Base-by-base conservation (phyloP, 2,797 vertebrate species). In the Lagodon rhomboides region DNA sequence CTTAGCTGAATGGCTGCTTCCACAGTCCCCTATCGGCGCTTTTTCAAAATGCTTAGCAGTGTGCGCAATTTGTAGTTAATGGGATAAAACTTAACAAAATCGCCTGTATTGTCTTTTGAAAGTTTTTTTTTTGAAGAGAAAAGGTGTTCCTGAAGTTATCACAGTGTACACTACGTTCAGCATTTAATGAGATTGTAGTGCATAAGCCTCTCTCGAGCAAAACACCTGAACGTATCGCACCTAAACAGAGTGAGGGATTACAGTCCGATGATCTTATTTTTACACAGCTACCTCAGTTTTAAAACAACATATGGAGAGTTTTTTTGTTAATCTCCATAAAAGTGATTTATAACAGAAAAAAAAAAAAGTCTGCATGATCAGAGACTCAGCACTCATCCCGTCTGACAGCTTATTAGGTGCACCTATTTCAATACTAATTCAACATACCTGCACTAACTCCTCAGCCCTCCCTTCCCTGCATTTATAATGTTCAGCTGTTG, bases 31-130 rank as follows among this genome's bases (percentile, higher is more conserved):
- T 25, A 73, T 47, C 27, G 47, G 3, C 5, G 58, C 41, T 69
- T 16, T 69, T n/a, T 20, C 7, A 38, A 16, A 72, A 30, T 41
- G 38, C 15, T 47, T 17, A 15, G 30, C 30, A 50, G 22, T 54
- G 20, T 63, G 11, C 5, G 50, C 18, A 51, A 43, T 47, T 51
- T 53, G 18, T 20, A 61, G 20, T 47, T 34, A 53, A 68, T 54
- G 20, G 15, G 20, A 53, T 46, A 23, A 68, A 68, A 68, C n/a
- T 68, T 23, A 38, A 15, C 10, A 46, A 20, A 67, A 46, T n/a
- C 25, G 47, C 12, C 9, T 15, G n/a, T 44, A 3, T 51, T 13
- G 1, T 41, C 34, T 17, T 43, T 27, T 51, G n/a, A 59, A 58
- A 51, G 43, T 56, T 10, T 54, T 22, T 20, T 47, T 13, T 54